Evolutionary conservation across 2,113 vertebrate species (phyloP), one percentile per base, ranked within the genome.

Genomic region (Channa argus): DNA sequence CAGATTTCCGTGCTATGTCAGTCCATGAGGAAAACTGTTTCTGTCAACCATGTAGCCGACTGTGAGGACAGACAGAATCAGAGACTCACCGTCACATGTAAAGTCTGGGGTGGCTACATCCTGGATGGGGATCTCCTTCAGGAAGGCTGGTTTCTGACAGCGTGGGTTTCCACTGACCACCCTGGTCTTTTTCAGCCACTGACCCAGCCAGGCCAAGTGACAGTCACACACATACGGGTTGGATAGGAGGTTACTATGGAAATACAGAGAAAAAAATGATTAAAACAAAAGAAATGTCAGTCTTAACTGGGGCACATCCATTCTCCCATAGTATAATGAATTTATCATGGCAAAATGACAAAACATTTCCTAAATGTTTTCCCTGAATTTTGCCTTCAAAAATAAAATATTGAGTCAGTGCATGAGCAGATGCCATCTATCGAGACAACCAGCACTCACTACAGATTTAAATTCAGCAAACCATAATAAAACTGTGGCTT

Each of bases 61-160:
- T 38, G 36, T 14, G 13, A 47, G 3, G 34, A 46, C 41, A 52
- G 34, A 10, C 0, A 53, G 34, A 41, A 15, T 15, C 4, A 52
- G 24, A 58, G 5, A 8, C 80, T 93, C 93, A 99, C 98, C 97
- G 0, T 99, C 98, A 0, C 98, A 99, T 59, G 96, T 98, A 75
- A 99, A 99, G 92, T 99, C 98, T 10, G 98, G 98, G 12, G 91
- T 84, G 45, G 98, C 97, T 61, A 99, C 97, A 1, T 99, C 98
- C 93, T 99, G 98, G 88, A 99, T 97, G 64, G 98, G 98, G 83
- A 99, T 99, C 93, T 99, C 98, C 89, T 98, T 98, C 54, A 99
- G 94, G 93, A 99, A 99, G 87, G 95, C 96, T 0, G 98, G 98
- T 50, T 95, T 97, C 92, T 99, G 96, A 90, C 98, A 99, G 70